Base-by-base conservation (phyloP, 1,140 invertebrate genomes). In the Pachypeltis micranthus region DNA sequence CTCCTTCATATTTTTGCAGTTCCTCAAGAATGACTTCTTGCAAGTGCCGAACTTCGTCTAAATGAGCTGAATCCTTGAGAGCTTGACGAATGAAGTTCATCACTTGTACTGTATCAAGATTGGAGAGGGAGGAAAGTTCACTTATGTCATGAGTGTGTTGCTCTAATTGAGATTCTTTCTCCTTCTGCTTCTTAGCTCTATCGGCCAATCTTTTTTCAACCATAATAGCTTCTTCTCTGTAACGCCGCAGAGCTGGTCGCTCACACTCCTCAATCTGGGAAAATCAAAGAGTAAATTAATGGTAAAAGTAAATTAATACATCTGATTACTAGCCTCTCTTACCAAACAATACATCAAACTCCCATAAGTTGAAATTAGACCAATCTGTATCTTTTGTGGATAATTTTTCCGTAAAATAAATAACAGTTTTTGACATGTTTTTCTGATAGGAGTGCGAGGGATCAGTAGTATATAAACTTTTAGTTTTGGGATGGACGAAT, bases 61-160 rank as follows among this genome's bases (percentile, higher is more conserved):
- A 19, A 28, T 59, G 26, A 19, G 26, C 16, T 3, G 26, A 27
- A 19, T 59, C 25, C n/a, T 16, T n/a, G 14, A 59, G 25, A 29
- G 57, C 27, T 1, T 59, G 24, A 14, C 28, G 16, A 28, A 59
- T 59, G 27, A 59, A 59, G 10, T 59, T 31, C 57, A 59, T 59
- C 26, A 59, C 25, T 28, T 29, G 57, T 19, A 14, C 57, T 1
- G 57, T 31, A 27, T 59, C 26, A 1, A 31, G 1, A n/a, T 51
- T 51, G 47, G 57, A 59, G 2, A 29, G 27, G n/a, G 19, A 19
- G 57, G 26, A 29, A 10, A 54, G 7, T 23, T 10, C 21, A 14
- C 25, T 26, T 24, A 19, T 25, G 25, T 24, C 2, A 16, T 1
- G 14, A 25, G 4, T 24, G 19, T 1, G 19, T 56, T 23, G 21